Evolutionary conservation across 2,113 vertebrate species (phyloP).

Genomic region (Leptobrachium ailaonicum): DNA sequence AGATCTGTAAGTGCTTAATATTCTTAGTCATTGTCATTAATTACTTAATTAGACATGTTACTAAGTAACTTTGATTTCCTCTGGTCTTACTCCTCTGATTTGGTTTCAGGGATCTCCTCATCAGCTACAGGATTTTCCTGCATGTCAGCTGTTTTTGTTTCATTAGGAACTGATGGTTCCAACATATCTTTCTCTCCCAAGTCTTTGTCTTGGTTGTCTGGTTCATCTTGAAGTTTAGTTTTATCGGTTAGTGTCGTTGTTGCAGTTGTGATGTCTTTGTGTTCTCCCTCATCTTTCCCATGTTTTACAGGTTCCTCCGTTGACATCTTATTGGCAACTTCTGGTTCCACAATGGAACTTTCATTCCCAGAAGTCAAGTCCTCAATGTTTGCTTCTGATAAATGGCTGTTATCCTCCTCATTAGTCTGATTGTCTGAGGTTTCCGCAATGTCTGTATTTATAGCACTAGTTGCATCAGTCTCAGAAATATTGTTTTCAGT

Average conservation of each 20-base stretch:
- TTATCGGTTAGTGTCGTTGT: background rate
- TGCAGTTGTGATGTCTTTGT: background rate
- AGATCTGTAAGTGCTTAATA: background rate
- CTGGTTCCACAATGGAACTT: too few species aligned
- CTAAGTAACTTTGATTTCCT: background rate
- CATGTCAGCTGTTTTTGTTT: background rate
- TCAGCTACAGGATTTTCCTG: too few species aligned
- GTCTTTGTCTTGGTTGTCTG: background rate
- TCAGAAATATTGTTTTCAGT: background rate
- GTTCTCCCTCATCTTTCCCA: background rate
- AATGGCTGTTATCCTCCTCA: too few species aligned
- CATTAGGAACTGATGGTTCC: background rate
- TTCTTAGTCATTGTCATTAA: background rate
- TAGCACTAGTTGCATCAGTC: background rate
- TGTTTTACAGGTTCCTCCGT: background rate
- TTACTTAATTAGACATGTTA: background rate
- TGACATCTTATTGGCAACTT: background rate
- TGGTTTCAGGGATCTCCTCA: background rate
- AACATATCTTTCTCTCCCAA: background rate
- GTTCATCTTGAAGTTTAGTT: too few species aligned
- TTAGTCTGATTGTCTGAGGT: background rate
- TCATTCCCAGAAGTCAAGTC: too few species aligned
- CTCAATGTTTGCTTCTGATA: too few species aligned
- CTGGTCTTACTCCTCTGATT: background rate
- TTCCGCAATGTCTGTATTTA: background rate